These are phyloP conservation scores for Tiliacea citrago DNA, from an alignment of 2,888 invertebrate genomes.

Conservation along the genomic window DNA sequence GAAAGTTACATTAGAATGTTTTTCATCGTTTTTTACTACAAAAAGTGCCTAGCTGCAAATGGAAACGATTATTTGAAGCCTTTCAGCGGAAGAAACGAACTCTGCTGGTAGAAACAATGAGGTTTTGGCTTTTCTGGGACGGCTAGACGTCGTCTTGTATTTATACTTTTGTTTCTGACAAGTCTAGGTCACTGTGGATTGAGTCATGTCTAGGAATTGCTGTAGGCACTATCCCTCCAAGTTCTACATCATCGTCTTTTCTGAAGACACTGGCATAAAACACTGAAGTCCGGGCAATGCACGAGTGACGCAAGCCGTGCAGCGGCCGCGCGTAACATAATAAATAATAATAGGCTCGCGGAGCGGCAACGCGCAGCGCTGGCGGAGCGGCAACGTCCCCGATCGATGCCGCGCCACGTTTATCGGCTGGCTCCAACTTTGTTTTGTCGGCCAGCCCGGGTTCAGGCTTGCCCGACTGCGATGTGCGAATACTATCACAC, in stretches of 20 bases:
- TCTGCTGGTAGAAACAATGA: not conserved
- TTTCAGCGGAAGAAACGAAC: not conserved
- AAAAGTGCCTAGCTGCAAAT: conserved; percentile 6
- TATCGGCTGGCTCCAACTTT: conserved; percentile 70
- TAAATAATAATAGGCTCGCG: conserved; percentile 78
- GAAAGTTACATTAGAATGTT: conserved; percentile 32
- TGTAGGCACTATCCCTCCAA: not conserved
- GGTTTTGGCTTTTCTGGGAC: conserved; percentile 4
- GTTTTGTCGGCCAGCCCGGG: conserved; percentile 63
- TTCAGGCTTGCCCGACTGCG: conserved; percentile 48
- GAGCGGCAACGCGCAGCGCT: conserved; percentile 74
- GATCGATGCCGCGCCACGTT: conserved; percentile 75
- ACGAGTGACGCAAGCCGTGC: conserved; percentile 73
- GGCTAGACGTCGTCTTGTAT: not conserved
- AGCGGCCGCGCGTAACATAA: conserved; percentile 72
- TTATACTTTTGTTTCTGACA: conserved; percentile 3
- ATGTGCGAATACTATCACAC: conserved; percentile 54
- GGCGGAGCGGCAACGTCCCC: conserved; percentile 79
- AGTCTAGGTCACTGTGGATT: not conserved
- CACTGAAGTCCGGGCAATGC: conserved; percentile 70
- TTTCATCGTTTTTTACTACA: conserved; percentile 8
- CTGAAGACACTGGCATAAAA: conserved; percentile 58
- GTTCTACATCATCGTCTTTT: conserved; percentile 10
- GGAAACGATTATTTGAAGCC: not conserved
- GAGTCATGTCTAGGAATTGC: not conserved